Evolutionary conservation across 2,113 vertebrate species (phyloP), one percentile per base, ranked within the genome.

Genomic region (Leuciscus idus): DNA sequence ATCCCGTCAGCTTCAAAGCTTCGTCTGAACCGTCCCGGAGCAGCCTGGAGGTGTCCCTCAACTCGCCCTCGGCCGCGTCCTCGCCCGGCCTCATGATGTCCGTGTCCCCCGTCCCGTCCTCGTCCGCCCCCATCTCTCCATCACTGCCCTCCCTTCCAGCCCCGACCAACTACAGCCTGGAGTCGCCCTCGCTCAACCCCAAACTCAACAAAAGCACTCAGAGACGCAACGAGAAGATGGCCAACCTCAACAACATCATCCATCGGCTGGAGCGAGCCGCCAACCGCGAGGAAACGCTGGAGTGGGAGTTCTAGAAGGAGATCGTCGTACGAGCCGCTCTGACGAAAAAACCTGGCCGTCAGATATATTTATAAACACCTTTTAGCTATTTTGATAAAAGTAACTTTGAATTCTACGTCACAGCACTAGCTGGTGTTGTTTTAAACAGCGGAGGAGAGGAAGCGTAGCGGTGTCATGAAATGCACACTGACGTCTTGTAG

Each of bases 161-260:
- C 4, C 94, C 92, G 0, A 48, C 86, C 73, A 43, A 64, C 72
- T 75, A 48, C 26, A n/a, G 79, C 68, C 81, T n/a, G 50, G 86
- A 84, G 30, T 86, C 92, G 1, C 94, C 96, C 30, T 91, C 92
- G 70, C 94, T 95, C 26, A 90, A 95, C 68, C 87, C 95, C 88
- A 97, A 96, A 93, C 95, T 95, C 86, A 98, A 95, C 92, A 95
- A 95, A 90, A 97, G 94, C 92, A 92, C 95, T 91, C 98, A 98
- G 93, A 96, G 97, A 93, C 96, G 98, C 90, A 97, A 97, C 0
- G 98, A 99, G 94, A 99, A 99, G 95, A 98, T 99, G 97, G 98
- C 98, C 89, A 99, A 99, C 93, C 96, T 99, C 91, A 99, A 98
- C 95, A 99, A 97, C 95, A 99, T 99, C 94, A 99, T 99, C 91